phyloP scores from a whole-genome alignment of 2,797 vertebrate species.

The Scyliorhinus canicula region DNA sequence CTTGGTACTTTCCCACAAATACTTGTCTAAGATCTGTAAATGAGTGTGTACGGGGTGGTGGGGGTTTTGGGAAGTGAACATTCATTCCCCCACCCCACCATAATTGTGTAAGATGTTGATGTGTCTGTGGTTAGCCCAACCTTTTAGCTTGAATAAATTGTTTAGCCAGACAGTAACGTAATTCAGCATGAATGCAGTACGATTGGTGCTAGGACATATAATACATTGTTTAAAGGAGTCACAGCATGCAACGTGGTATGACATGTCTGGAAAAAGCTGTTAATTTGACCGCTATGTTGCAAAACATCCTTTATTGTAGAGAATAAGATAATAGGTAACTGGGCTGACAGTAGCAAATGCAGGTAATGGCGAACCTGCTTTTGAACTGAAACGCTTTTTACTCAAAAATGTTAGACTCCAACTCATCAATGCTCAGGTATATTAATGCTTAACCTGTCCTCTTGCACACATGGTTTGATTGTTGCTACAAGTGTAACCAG shows the following conservation, averaged over 20 bases:
- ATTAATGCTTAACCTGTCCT: not conserved
- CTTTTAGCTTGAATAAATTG: not conserved
- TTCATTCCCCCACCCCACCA: not conserved
- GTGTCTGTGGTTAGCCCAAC: not conserved
- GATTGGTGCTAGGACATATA: not conserved
- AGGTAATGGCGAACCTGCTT: not conserved
- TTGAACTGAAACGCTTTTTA: not conserved
- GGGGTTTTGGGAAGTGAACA: not conserved
- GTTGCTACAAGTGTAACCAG: not conserved
- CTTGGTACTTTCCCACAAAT: not conserved
- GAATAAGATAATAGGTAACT: not conserved
- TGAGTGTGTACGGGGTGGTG: not conserved
- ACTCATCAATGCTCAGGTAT: not conserved
- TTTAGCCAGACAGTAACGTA: not conserved
- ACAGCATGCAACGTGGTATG: not conserved
- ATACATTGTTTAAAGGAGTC: not conserved
- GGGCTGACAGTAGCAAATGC: not conserved
- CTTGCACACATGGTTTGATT: not conserved
- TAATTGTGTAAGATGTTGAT: not conserved
- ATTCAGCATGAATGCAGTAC: not conserved
- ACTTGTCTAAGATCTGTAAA: not conserved
- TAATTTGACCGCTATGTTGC: not conserved
- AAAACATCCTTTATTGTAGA: not conserved
- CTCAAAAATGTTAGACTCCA: not conserved
- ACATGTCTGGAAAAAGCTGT: not conserved